phyloP scores from a whole-genome alignment of 23 tunicate species.

The Styela plicata region DNA sequence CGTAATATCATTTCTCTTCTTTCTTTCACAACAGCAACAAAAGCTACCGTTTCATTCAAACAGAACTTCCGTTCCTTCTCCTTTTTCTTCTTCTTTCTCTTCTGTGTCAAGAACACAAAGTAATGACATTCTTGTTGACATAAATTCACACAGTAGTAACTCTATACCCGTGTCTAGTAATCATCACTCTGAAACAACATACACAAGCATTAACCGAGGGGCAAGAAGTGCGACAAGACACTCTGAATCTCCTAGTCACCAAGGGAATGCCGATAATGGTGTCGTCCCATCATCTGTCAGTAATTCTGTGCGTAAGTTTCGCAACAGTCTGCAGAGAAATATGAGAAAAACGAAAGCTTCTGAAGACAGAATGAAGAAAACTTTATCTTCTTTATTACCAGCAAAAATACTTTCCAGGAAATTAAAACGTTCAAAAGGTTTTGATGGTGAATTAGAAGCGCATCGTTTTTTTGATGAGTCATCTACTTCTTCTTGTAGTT shows the following conservation, averaged over 20 bases:
- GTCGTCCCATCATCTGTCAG: neutral
- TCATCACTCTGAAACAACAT: neutral
- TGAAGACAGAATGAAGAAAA: neutral
- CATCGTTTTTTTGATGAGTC: conserved; percentile 6
- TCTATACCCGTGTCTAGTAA: neutral
- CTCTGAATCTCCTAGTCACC: neutral
- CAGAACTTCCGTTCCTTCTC: neutral
- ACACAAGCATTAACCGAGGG: neutral
- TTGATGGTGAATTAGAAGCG: neutral
- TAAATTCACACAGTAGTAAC: neutral
- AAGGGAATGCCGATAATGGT: neutral
- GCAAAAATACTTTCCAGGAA: neutral
- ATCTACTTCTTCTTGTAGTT: conserved; percentile 1
- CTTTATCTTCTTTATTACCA: neutral
- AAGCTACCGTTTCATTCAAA: neutral
- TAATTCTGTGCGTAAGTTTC: neutral
- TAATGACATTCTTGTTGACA: neutral
- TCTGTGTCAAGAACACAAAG: neutral
- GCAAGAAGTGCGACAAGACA: neutral
- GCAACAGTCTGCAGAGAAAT: neutral
- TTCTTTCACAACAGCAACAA: neutral
- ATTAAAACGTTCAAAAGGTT: neutral
- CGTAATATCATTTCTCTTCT: no score
- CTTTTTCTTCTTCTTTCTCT: neutral
- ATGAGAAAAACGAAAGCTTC: neutral